Evolutionary conservation across 30 jellyfish, hydroid and myxozoan species (phyloP).

Genomic region (Pseudorhiza aurosa): DNA sequence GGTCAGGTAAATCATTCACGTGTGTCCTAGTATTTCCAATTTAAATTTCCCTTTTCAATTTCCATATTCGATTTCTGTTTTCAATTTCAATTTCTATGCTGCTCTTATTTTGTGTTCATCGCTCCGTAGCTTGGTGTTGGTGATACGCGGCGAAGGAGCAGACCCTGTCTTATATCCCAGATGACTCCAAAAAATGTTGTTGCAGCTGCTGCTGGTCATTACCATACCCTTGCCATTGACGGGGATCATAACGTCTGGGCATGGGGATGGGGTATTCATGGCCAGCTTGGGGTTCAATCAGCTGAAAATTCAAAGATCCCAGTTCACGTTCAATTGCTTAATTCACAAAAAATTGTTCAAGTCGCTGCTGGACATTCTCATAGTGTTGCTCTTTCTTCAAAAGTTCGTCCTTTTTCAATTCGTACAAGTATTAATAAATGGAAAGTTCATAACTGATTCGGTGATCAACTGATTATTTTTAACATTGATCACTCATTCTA

Average conservation of each 20-base stretch:
- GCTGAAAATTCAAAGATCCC: constrained; percentile 86
- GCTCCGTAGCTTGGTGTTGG: constrained; percentile 94
- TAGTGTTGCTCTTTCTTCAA: constrained; percentile 82
- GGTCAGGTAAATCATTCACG: constrained; percentile 74
- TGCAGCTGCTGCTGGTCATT: constrained; percentile 86
- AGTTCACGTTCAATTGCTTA: constrained; percentile 49
- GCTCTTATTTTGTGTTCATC: neutral
- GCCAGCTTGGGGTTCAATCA: constrained; percentile 80
- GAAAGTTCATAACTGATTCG: too few species aligned
- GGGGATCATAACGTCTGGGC: constrained; percentile 82
- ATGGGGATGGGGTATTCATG: constrained; percentile 99
- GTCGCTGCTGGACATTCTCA: constrained; percentile 98
- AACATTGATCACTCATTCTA: too few species aligned
- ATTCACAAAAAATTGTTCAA: constrained; percentile 68
- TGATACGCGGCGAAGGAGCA: constrained; percentile 84
- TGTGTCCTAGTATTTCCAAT: neutral
- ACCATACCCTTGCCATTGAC: constrained; percentile 87
- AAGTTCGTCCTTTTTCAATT: constrained; percentile 72
- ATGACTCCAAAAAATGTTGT: constrained; percentile 75
- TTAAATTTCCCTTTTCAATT: neutral
- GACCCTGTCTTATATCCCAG: constrained; percentile 86
- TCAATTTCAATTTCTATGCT: neutral
- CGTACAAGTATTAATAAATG: too few species aligned
- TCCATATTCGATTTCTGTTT: too few species aligned
- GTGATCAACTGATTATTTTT: too few species aligned